Evolutionary conservation across 2,888 invertebrate genomes (phyloP), one percentile per base, ranked within the genome.

Genomic region (Cephus pygmeus): DNA sequence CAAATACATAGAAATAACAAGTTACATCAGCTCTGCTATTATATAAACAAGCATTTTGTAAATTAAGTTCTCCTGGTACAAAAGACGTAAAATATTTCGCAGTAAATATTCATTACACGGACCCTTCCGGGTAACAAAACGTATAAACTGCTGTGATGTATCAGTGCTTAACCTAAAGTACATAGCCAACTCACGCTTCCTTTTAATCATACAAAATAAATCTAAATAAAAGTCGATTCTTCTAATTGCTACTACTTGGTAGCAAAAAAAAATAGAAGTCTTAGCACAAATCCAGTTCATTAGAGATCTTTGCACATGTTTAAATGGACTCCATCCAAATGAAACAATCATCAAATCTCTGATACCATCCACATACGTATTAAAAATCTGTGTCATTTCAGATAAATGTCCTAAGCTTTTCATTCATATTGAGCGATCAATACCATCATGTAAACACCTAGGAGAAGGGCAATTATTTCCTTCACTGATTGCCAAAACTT

Each of bases 371-470:
- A 23, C 56, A 23, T 23, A 23, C 23, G 9, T 56, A 56, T 56
- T 23, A 23, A 23, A 2, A 9, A 56, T 56, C 23, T 23, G 23
- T 9, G 56, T 33, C 11, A 6, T 71, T 71, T 71, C 15, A 71
- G 12, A 71, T 71, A 71, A 30, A 71, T 71, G 12, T 33, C 34
- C 15, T 71, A 71, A 1, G 15, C 68, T 78, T 75, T 89, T 90
- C 90, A 96, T 91, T 96, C 96, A 88, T 93, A 95, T 81, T 96
- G 93, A 79, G 98, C 97, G 90, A 99, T 98, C 80, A 98, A 92
- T 82, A 98, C 96, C 99, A 99, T 99, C 95, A 99, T 96, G 84
- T 95, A 96, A 56, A 99, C 98, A 78, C 99, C 99, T 79, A 96
- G 94, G 71, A 99, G 92, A 83, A 99, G 92, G 35, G 98, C 98